These are phyloP conservation scores for Phengaris alcon DNA, from an alignment of 2,888 invertebrate species.

Conservation along the genomic window DNA sequence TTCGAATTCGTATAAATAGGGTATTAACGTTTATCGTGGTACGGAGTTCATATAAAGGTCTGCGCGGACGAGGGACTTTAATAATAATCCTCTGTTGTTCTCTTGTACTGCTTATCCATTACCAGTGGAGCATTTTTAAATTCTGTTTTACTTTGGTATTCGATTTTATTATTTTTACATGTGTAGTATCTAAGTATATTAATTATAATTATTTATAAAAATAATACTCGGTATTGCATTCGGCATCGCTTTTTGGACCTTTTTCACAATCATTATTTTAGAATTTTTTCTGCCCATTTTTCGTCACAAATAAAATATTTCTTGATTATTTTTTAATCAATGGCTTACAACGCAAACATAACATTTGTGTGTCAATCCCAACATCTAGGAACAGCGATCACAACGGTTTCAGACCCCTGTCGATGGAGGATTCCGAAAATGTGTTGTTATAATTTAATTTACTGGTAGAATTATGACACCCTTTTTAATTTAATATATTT, in stretches of 20 bases:
- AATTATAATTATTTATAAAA: too few species aligned
- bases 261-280: too few species aligned
- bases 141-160: too few species aligned
- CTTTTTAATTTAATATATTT: not conserved
- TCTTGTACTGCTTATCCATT: too few species aligned
- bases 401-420: constrained; percentile 2
- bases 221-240: not conserved
- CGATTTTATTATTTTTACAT: too few species aligned
- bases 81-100: too few species aligned
- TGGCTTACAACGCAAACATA: not conserved
- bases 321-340: too few species aligned
- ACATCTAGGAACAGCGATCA: not conserved
- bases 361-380: not conserved
- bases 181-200: too few species aligned
- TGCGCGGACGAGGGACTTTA: too few species aligned
- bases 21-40: not conserved
- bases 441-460: constrained; percentile 2
- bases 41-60: too few species aligned
- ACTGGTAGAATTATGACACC: not conserved
- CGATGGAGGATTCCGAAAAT: not conserved
- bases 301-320: not conserved
- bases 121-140: too few species aligned
- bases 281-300: not conserved
- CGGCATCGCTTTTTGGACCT: too few species aligned
- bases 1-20: not conserved